Evolutionary conservation across 2,888 invertebrate species (phyloP).

Genomic region (Agriopis leucophaearia): DNA sequence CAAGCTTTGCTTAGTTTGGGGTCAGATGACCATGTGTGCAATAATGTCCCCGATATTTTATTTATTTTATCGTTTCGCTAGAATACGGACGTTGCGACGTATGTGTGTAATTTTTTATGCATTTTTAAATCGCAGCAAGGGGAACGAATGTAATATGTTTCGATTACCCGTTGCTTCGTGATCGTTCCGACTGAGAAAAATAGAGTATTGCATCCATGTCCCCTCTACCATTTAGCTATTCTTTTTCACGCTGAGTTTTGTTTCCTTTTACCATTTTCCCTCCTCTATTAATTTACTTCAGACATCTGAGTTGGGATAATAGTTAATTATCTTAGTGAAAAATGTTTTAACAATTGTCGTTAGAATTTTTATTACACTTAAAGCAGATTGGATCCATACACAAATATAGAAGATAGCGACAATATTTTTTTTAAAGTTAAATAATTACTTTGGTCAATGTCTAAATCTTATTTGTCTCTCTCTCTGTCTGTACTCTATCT

Average conservation of each 20-base stretch:
- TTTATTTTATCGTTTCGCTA: slow-evolving; percentile 35
- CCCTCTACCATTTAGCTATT: slow-evolving; percentile 26
- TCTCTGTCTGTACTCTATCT: no score
- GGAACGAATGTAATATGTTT: slow-evolving; percentile 67
- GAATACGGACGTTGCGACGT: slow-evolving; percentile 37
- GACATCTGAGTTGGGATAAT: slow-evolving; percentile 29
- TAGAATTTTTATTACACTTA: no score
- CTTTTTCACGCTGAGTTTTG: not conserved
- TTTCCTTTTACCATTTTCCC: slow-evolving; percentile 29
- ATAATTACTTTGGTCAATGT: no score
- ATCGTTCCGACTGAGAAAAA: slow-evolving; percentile 72
- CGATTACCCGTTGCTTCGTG: slow-evolving; percentile 67
- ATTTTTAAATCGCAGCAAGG: slow-evolving; percentile 60
- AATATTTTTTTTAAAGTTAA: no score
- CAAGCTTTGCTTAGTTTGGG: no score
- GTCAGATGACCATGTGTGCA: no score
- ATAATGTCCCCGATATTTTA: no score
- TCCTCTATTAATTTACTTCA: slow-evolving; percentile 28
- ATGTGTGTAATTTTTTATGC: slow-evolving; percentile 55
- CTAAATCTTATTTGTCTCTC: no score
- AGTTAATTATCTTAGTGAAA: slow-evolving; percentile 28
- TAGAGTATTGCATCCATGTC: slow-evolving; percentile 40
- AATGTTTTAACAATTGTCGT: not conserved
- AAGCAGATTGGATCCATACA: no score
- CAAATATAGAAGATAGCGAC: no score